Conservation (phyloP, 2,888 invertebrate genomes). For the Biston betularia region DNA sequence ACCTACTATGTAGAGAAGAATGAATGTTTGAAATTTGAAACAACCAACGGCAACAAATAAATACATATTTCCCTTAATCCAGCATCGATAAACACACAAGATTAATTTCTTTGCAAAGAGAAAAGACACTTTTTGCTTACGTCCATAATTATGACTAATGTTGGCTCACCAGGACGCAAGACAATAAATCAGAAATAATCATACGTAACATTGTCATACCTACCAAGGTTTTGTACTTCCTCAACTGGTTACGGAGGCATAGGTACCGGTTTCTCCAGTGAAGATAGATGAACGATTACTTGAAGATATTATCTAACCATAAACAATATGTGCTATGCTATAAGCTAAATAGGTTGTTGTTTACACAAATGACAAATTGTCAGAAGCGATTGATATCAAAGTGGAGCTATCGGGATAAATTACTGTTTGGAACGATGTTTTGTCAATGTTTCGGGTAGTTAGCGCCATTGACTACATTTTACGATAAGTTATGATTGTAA, state of each 20-base stretch:
- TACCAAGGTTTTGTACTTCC: conserved; percentile 68
- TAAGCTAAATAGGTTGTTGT: conserved; percentile 24
- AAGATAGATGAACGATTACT: conserved; percentile 70
- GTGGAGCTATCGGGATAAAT: conserved; percentile 35
- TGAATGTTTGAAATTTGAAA: background rate
- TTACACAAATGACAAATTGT: conserved; percentile 39
- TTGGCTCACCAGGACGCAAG: conserved; percentile 48
- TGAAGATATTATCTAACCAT: conserved; percentile 54
- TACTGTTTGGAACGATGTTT: conserved; percentile 34
- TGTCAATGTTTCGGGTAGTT: conserved; percentile 28
- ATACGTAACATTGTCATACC: conserved; percentile 63
- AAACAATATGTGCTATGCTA: conserved; percentile 37
- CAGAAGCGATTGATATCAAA: conserved; percentile 35
- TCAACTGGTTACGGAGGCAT: conserved; percentile 53
- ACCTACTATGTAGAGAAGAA: too few species aligned
- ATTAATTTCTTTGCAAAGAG: conserved; percentile 46
- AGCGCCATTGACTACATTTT: conserved; percentile 4
- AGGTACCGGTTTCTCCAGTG: conserved; percentile 63
- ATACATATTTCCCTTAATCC: conserved; percentile 31
- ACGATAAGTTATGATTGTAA: background rate
- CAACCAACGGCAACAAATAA: conserved; percentile 4
- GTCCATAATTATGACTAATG: conserved; percentile 62
- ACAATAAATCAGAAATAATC: conserved; percentile 67
- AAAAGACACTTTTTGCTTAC: conserved; percentile 49
- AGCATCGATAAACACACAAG: conserved; percentile 44